A percentile compares a stretch with the other conserved stretches of the same genome.
Evolutionary conservation across 2,888 invertebrate species (phyloP).

Genomic region (Gymnocheta viridis): DNA sequence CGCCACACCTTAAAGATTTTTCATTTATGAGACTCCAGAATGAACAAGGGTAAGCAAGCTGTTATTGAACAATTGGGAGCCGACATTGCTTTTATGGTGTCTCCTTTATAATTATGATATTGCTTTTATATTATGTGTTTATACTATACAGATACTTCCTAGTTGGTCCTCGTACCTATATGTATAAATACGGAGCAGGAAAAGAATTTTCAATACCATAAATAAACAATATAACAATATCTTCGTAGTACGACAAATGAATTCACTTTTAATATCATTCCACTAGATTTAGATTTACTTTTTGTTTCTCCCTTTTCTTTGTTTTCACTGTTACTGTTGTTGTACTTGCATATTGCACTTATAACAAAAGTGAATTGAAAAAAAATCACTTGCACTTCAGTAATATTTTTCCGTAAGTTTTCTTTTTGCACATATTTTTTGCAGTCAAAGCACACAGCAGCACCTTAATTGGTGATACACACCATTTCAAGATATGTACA

Average conservation of each 20-base stretch:
- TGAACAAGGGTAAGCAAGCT: too few species aligned
- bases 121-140: neutral
- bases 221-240: constrained; percentile 15
- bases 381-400: constrained; percentile 60
- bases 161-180: neutral
- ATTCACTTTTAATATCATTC: constrained; percentile 30
- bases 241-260: neutral
- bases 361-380: constrained; percentile 26
- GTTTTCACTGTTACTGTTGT: constrained; percentile 1
- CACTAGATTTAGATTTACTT: constrained; percentile 48
- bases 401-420: constrained; percentile 31
- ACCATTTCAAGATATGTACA: constrained; percentile 24
- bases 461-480: constrained; percentile 56
- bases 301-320: constrained; percentile 36
- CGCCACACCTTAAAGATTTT: too few species aligned
- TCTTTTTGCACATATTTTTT: neutral
- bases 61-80: too few species aligned
- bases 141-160: neutral
- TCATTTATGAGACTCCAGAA: too few species aligned
- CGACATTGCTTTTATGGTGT: too few species aligned
- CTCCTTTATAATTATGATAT: too few species aligned
- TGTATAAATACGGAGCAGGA: neutral
- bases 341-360: constrained; percentile 10
- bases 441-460: constrained; percentile 42
- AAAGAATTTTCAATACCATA: constrained; percentile 17